Evolutionary conservation across 2,797 vertebrate genomes (phyloP), one percentile per base, ranked within the genome.

Genomic region (Strix occidentalis): DNA sequence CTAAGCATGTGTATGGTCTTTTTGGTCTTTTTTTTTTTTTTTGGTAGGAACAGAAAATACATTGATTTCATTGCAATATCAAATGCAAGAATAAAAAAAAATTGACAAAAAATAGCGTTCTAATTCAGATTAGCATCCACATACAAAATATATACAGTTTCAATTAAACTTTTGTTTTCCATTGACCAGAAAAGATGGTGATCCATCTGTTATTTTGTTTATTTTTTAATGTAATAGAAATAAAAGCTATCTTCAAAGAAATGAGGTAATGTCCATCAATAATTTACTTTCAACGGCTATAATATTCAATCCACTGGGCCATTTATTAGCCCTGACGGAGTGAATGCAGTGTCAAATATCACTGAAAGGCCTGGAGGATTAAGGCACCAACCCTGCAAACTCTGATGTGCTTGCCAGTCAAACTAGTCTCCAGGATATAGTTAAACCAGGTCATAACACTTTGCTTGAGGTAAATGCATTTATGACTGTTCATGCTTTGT

Each of bases 361-460:
- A 61, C 0, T 81, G 89, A 84, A 93, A 68, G 79, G 46, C 84
- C 53, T 87, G 87, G 39, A 93, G 57, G 58, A 89, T 88, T 86
- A 93, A 92, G 63, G 53, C 61, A 84, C n/a, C 13, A 80, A 75
- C 43, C 25, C 71, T 87, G 39, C 21, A 91, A 89, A 95, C 35
- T 64, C 76, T 60, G 69, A 81, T 87, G 88, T 0, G 3, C 79
- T 88, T 91, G 53, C 65, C 79, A 91, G 68, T 91, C 84, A 92
- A 83, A 89, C 64, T 68, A 61, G 89, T 77, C 87, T 92, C 69
- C 75, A 87, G 79, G 79, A 89, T 58, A 84, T 35, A 75, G 85
- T 89, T 97, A 96, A 95, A 85, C 54, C 45, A 41, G 75, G 84
- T 85, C 69, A 90, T 91, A 91, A 88, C 79, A 85, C 29, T 92